Conservation (phyloP, 2,113 vertebrate genomes). For the Prionailurus viverrinus region DNA sequence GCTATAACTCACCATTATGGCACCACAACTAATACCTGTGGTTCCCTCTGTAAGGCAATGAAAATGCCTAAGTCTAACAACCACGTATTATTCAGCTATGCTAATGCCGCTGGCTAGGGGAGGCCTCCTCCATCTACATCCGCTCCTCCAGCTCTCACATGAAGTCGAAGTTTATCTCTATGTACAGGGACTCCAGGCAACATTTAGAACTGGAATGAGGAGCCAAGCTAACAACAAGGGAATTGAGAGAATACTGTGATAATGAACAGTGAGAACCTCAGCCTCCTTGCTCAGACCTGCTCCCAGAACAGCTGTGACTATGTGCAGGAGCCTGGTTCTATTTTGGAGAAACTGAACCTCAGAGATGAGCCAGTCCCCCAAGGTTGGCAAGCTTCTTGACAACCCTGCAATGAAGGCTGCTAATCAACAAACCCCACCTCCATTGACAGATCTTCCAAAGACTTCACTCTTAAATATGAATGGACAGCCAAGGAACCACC, state of each 20-base stretch:
- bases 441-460: background rate
- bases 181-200: background rate
- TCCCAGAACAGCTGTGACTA: background rate
- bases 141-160: background rate
- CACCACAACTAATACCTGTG: background rate
- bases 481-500: background rate
- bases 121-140: background rate
- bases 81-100: background rate
- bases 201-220: background rate
- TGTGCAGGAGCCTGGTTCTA: background rate
- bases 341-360: background rate
- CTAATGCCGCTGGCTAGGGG: background rate
- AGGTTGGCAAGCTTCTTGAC: background rate
- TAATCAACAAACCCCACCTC: background rate
- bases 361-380: background rate
- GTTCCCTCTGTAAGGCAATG: background rate
- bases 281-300: background rate
- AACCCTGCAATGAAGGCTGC: background rate
- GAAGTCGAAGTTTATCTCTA: background rate
- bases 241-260: background rate
- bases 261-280: background rate
- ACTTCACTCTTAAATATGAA: background rate
- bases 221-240: background rate
- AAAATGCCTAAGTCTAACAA: background rate
- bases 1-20: background rate